Evolutionary conservation across 2,797 vertebrate species (phyloP).

Genomic region (Thamnophis elegans): DNA sequence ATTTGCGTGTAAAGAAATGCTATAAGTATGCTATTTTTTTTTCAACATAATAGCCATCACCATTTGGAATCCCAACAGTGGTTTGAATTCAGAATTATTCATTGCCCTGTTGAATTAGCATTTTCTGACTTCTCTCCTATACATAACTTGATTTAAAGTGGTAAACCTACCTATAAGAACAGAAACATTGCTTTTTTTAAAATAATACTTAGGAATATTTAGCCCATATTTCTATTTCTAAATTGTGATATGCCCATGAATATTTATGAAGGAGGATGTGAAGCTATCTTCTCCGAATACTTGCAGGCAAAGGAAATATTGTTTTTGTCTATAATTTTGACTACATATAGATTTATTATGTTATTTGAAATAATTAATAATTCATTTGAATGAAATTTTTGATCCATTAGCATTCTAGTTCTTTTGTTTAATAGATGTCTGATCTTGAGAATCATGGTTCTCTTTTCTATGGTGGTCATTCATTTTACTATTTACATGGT

Average conservation of each 20-base stretch:
- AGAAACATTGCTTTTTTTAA: neutral
- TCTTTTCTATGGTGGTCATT: neutral
- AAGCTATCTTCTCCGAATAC: neutral
- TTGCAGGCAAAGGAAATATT: neutral
- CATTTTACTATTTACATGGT: neutral
- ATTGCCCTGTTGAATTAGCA: neutral
- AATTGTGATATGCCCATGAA: neutral
- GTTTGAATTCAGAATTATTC: neutral
- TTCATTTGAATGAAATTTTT: neutral
- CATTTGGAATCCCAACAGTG: neutral
- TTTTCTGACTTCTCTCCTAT: neutral
- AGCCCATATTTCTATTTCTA: neutral
- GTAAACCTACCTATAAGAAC: neutral
- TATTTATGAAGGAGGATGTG: neutral
- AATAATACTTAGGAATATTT: neutral
- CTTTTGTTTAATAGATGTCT: neutral
- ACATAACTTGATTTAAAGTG: neutral
- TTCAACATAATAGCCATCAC: neutral
- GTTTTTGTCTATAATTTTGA: neutral
- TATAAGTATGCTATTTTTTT: neutral
- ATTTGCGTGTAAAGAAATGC: neutral
- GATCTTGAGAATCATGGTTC: neutral
- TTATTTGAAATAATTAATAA: neutral
- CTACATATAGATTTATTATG: neutral
- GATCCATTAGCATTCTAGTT: neutral